Conservation (phyloP, 2,797 vertebrate genomes). For the Oreochromis grahami region DNA sequence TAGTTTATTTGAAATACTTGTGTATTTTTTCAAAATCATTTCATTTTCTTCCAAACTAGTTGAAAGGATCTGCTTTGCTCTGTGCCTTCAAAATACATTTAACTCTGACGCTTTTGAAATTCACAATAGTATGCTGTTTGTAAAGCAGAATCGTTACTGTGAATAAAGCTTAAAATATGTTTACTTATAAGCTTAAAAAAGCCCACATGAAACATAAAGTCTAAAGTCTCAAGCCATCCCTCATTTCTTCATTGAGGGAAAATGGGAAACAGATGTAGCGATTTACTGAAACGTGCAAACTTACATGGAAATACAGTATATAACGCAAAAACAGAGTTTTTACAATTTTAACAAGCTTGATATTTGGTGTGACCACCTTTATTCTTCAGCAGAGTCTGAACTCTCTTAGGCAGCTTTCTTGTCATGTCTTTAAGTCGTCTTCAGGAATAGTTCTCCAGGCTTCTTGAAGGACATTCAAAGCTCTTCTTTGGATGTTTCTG, state of each 20-base stretch:
- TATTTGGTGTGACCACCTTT: not conserved
- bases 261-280: not conserved
- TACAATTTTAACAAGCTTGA: not conserved
- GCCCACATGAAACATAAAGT: too few species aligned
- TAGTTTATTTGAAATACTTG: not conserved
- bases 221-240: too few species aligned
- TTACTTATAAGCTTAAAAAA: too few species aligned
- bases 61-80: not conserved
- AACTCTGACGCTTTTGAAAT: too few species aligned
- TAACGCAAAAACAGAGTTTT: not conserved
- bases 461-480: not conserved
- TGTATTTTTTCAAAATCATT: not conserved
- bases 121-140: too few species aligned
- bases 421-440: rapidly evolving
- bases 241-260: too few species aligned
- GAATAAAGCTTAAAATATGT: too few species aligned
- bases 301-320: not conserved
- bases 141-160: too few species aligned
- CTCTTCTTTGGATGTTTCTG: not conserved
- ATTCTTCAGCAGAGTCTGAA: not conserved
- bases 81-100: too few species aligned
- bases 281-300: not conserved
- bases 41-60: not conserved
- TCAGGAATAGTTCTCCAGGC: not conserved
- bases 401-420: not conserved